A percentile compares a stretch with the other conserved stretches of the same genome.
Evolutionary conservation across 2,888 invertebrate species (phyloP).

Genomic region (Leptinotarsa tumamoca): DNA sequence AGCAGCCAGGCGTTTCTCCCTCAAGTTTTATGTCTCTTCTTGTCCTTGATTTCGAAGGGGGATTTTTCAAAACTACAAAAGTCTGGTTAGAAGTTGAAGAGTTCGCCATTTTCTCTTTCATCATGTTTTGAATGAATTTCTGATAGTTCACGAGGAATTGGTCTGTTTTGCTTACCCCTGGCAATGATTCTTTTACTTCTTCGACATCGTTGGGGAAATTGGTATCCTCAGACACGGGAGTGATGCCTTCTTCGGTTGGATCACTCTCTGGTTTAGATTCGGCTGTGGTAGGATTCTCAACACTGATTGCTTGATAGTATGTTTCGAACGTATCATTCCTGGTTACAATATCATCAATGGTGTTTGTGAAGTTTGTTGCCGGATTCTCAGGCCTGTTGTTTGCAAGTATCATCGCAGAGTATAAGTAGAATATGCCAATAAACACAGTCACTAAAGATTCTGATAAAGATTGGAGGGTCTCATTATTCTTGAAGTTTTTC

Average conservation of each 20-base stretch:
- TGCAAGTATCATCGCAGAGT: slow-evolving; percentile 47
- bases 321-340: slow-evolving; percentile 38
- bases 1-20: slow-evolving; percentile 44
- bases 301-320: slow-evolving; percentile 12
- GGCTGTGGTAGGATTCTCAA: not conserved
- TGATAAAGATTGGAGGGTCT: slow-evolving; percentile 51
- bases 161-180: slow-evolving; percentile 38
- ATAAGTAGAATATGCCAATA: slow-evolving; percentile 61
- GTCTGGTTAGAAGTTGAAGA: slow-evolving; percentile 40
- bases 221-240: slow-evolving; percentile 13
- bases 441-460: slow-evolving; percentile 59
- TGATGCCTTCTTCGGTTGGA: slow-evolving; percentile 26
- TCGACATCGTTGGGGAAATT: not conserved
- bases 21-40: slow-evolving; percentile 37
- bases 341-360: slow-evolving; percentile 44
- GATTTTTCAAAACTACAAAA: slow-evolving; percentile 26
- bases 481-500: slow-evolving; percentile 47
- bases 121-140: slow-evolving; percentile 48
- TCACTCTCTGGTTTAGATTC: slow-evolving; percentile 1
- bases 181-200: slow-evolving; percentile 11
- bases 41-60: slow-evolving; percentile 32
- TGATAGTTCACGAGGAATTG: slow-evolving; percentile 51
- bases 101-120: slow-evolving; percentile 47
- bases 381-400: slow-evolving; percentile 12
- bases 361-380: slow-evolving; percentile 41